These are phyloP conservation scores for Lonchura striata DNA, from an alignment of 2,113 vertebrate genomes.

Conservation along the genomic window DNA sequence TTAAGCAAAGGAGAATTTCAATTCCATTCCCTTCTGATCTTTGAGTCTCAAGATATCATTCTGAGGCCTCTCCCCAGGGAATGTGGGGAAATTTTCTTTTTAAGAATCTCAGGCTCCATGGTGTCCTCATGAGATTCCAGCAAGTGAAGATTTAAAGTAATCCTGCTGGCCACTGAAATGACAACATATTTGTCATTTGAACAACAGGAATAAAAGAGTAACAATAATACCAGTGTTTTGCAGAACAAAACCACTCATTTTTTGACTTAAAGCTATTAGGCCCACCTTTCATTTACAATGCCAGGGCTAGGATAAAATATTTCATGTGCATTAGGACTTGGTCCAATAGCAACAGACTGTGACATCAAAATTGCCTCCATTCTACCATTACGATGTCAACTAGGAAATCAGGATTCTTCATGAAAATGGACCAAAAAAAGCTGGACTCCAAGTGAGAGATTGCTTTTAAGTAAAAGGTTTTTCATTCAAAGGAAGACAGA, in stretches of 20 bases:
- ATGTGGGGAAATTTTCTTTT: background rate
- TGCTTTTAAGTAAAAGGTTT: background rate
- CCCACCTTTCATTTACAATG: background rate
- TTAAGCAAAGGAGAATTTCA: background rate
- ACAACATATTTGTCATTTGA: background rate
- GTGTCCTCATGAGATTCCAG: background rate
- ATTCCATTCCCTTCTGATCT: background rate
- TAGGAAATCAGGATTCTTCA: background rate
- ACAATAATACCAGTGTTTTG: background rate
- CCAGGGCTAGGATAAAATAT: background rate
- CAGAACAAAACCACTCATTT: background rate
- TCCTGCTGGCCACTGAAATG: background rate
- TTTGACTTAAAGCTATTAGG: background rate
- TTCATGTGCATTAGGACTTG: background rate
- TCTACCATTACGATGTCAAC: background rate
- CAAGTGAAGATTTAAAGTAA: background rate
- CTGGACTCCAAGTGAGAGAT: background rate
- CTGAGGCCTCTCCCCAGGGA: background rate
- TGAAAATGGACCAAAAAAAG: background rate
- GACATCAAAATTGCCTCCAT: background rate
- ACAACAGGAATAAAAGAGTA: background rate
- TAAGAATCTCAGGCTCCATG: background rate
- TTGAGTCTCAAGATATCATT: background rate
- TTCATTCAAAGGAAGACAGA: background rate
- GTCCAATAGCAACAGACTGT: background rate